Conservation (phyloP, 2,797 vertebrate genomes). For the Tinamus major region DNA sequence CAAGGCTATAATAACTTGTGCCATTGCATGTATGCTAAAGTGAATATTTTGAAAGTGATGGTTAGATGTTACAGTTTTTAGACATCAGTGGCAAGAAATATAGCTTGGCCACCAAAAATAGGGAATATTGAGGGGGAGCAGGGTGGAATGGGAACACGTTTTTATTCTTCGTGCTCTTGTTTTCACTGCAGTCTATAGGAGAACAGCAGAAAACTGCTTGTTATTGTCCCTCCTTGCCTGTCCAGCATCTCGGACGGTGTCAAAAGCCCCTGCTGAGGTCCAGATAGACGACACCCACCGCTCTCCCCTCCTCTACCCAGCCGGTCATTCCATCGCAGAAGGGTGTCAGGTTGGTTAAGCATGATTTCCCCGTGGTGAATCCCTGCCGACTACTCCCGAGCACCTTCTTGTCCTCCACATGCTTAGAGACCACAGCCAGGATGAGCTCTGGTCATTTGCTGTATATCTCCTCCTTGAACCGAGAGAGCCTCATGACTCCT, state of each 20-base stretch:
- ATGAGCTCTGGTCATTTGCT: not conserved
- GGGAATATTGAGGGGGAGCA: fast-evolving
- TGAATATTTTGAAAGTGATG: not conserved
- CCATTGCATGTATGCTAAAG: not conserved
- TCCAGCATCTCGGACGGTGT: not conserved
- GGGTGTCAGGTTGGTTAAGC: too few species aligned
- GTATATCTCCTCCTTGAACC: not conserved
- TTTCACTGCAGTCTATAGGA: not conserved
- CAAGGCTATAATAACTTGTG: not conserved
- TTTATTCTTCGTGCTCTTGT: not conserved
- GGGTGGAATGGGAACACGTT: not conserved
- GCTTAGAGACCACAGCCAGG: too few species aligned
- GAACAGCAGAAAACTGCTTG: not conserved
- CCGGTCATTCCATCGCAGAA: too few species aligned
- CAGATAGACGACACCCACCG: too few species aligned
- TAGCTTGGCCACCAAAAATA: not conserved
- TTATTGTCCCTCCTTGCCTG: not conserved
- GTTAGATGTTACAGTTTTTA: not conserved
- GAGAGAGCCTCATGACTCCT: not conserved
- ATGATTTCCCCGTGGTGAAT: too few species aligned
- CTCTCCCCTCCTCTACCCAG: too few species aligned
- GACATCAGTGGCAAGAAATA: not conserved
- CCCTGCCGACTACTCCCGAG: too few species aligned
- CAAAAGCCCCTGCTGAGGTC: too few species aligned
- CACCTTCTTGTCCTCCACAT: too few species aligned